Percentiles rank a stretch among this genome's conserved stretches.
phyloP scores from a whole-genome alignment of 2,797 vertebrate species.

The Steatocranus sp. region DNA sequence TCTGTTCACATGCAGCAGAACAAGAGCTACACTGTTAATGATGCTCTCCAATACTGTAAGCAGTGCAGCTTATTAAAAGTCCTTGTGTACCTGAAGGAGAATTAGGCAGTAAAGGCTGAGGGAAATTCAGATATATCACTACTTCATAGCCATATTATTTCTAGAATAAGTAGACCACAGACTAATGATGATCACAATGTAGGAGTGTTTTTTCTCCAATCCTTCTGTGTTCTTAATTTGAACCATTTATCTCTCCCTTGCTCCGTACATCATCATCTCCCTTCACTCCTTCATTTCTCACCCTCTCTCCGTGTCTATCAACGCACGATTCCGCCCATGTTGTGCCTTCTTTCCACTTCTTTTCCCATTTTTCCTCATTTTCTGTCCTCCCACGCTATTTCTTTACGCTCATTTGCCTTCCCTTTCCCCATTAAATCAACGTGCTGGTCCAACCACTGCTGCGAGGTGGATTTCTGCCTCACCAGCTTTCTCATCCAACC shows the following conservation, averaged over 20 bases:
- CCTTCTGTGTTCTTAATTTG: constrained; percentile 35
- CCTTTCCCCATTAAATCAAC: background rate
- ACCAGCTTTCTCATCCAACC: constrained; percentile 6
- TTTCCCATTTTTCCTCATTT: constrained; percentile 5
- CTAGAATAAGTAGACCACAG: constrained; percentile 11
- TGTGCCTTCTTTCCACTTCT: background rate
- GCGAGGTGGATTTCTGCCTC: constrained; percentile 36
- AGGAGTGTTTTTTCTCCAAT: constrained; percentile 20
- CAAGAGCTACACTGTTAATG: background rate
- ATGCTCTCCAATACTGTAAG: background rate
- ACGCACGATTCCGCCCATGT: background rate
- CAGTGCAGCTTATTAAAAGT: background rate
- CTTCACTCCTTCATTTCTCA: background rate
- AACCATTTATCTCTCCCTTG: background rate
- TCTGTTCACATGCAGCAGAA: background rate
- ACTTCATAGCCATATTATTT: background rate
- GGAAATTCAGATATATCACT: background rate
- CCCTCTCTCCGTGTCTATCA: background rate
- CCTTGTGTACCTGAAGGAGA: background rate
- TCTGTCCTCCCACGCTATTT: constrained; percentile 5
- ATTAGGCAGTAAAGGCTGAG: background rate
- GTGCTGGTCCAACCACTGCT: background rate
- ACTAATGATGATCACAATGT: background rate
- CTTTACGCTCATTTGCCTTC: background rate
- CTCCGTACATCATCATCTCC: constrained; percentile 14